Base-by-base conservation (phyloP, 1,140 invertebrate genomes). In the Leptopilina clavipes region DNA sequence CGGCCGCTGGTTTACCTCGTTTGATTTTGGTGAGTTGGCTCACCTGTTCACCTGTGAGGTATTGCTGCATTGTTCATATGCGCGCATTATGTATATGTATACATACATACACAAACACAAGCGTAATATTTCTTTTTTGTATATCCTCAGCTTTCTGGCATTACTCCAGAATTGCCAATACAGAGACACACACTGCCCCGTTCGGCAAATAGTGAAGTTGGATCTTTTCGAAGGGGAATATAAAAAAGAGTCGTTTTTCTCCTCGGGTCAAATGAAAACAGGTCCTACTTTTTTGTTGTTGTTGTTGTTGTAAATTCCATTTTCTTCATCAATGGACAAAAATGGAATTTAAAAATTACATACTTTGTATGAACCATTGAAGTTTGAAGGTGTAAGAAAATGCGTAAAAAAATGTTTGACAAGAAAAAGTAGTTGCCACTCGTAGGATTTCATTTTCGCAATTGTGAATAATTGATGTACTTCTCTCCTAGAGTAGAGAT, bases 51-150 rank as follows among this genome's bases (percentile, higher is more conserved):
- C 54, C 79, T 75, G 81, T 74, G 79, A 81, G 76, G 78, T 81
- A 83, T 84, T 81, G 81, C 82, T 76, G 86, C 86, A 82, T 86
- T 85, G 80, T 79, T 86, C 25, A 5, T 85, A 86, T 76, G 79
- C 78, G 80, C 76, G 59, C 74, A 48, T 72, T 45, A 10, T 25
- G 7, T 40, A 6, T 52, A 48, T 72, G 18, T 65, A 71, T 52
- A 12, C 37, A 19, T 70, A 40, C 70, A 65, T 31, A 14, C 12
- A 65, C 25, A 31, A 12, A 19, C 19, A 65, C 12, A 65, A 11
- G 19, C 22, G 54, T 25, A 40, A 18, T 71, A 72, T 78, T 76
- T 76, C 77, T 77, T 77, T 54, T 54, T 71, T 71, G 31, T 70
- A n/a, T n/a, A 12, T 31, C 70, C 76, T 75, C 80, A 76, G 82